Evolutionary conservation across 1,140 invertebrate species (phyloP), one percentile per base, ranked within the genome.

Genomic region (Pinna nobilis): DNA sequence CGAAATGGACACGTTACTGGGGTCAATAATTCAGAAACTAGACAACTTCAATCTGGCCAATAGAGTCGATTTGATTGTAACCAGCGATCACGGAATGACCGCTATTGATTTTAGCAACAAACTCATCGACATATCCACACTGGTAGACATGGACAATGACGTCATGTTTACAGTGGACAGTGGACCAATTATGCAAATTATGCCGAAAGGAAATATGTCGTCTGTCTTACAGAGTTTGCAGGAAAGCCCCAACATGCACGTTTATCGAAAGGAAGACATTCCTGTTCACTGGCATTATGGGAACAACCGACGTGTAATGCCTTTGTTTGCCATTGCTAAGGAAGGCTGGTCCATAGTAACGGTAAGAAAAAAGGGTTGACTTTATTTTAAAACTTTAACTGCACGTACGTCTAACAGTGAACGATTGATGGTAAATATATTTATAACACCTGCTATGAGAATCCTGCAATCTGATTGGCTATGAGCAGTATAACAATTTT

Each of bases 51-150:
- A 63, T 13, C 82, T 94, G 41, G 82, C 82, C 35, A 87, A 92
- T 80, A 83, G 83, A 60, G 87, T 93, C 0, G 94, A 94, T 84
- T 86, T 94, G 1, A 90, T 94, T 68, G 88, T 94, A 59, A 82
- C 94, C 2, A 93, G 93, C 81, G 94, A 95, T 87, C 94, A 94
- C 87, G 94, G 94, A 23, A 94, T 94, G 92, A 80, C 90, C 1
- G 83, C 86, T 30, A 90, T 92, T 2, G 89, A 86, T 5, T 78
- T 87, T 7, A 11, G 50, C 28, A 85, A 90, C 32, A 84, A 89
- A 74, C 89, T 92, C 68, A 33, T 76, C 7, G 74, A 76, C n/a
- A 66, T 76, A n/a, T 59, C 67, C 0, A 37, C 70, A 23, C 18
- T 65, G 30, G 55, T 76, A 3, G 32, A 68, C 50, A 63, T 68